phyloP scores from a whole-genome alignment of 1,140 invertebrate genomes.

The Euschistus heros region DNA sequence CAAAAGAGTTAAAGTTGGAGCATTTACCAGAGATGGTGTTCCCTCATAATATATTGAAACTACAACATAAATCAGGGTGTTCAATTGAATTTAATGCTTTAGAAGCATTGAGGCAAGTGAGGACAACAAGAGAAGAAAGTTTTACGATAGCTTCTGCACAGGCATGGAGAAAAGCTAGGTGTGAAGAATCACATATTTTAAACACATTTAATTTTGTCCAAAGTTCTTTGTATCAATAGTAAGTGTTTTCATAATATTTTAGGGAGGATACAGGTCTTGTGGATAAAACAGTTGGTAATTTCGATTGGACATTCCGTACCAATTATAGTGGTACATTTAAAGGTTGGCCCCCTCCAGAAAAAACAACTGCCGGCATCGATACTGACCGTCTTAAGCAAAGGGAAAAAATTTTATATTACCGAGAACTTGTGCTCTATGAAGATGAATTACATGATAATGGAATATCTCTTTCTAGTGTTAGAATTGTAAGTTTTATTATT shows the following conservation, averaged over 20 bases:
- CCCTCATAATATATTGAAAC: slow-evolving; percentile 67
- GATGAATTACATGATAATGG: slow-evolving; percentile 99
- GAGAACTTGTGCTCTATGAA: slow-evolving; percentile 89
- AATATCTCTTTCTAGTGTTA: slow-evolving; percentile 75
- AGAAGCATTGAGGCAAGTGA: slow-evolving; percentile 76
- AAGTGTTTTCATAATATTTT: background rate
- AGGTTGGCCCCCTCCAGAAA: slow-evolving; percentile 42
- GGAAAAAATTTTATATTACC: slow-evolving; percentile 90
- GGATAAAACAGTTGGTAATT: slow-evolving; percentile 71
- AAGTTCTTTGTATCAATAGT: too few species aligned
- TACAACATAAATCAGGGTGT: slow-evolving; percentile 58
- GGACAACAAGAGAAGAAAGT: slow-evolving; percentile 58
- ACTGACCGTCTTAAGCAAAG: slow-evolving; percentile 78
- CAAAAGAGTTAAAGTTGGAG: slow-evolving; percentile 62
- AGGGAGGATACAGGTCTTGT: slow-evolving; percentile 49
- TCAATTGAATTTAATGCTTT: slow-evolving; percentile 77
- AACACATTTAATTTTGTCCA: too few species aligned
- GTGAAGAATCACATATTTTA: slow-evolving; percentile 19
- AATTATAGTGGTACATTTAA: slow-evolving; percentile 77
- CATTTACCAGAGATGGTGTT: slow-evolving; percentile 98
- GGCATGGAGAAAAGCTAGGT: slow-evolving; percentile 77
- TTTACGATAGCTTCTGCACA: slow-evolving; percentile 79
- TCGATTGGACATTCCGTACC: slow-evolving; percentile 98
- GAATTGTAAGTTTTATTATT: slow-evolving; percentile 65
- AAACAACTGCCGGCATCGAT: slow-evolving; percentile 55